Evolutionary conservation across 2,113 vertebrate genomes (phyloP).

Genomic region (Chaetodon auriga): DNA sequence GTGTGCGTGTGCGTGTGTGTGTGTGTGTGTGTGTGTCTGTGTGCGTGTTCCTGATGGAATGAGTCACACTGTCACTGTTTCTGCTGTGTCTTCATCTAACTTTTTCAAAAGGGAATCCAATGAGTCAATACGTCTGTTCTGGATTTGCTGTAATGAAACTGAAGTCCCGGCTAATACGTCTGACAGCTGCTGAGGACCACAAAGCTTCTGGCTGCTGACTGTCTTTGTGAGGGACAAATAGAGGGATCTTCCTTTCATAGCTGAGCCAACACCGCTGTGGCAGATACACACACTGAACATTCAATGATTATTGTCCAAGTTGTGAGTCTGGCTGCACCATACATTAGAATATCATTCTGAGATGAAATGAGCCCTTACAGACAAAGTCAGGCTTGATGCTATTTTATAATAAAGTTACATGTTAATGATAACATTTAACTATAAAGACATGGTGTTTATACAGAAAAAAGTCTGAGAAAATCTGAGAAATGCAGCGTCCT

Average conservation of each 20-base stretch:
- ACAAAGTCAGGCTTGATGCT: neutral
- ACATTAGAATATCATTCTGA: neutral
- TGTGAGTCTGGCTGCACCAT: neutral
- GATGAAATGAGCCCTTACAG: neutral
- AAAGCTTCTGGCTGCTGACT: conserved; percentile 12
- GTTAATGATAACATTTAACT: neutral
- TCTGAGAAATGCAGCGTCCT: neutral
- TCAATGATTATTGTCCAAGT: conserved; percentile 5
- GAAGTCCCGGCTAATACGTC: conserved; percentile 21
- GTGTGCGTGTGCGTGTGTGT: conserved; percentile 13
- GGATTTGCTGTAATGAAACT: conserved; percentile 34
- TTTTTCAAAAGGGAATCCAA: conserved; percentile 37
- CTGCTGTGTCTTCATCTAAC: conserved; percentile 57
- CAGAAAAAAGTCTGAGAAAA: neutral
- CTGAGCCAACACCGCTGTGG: neutral
- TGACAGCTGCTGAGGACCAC: conserved; percentile 49
- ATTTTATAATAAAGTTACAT: no score
- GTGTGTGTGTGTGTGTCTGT: conserved; percentile 40
- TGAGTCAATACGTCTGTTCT: conserved; percentile 43
- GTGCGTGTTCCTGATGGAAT: conserved; percentile 41
- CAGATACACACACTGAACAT: neutral
- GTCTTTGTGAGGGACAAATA: conserved; percentile 15
- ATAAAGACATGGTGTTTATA: no score
- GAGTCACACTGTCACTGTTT: conserved; percentile 54
- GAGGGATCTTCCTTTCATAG: conserved; percentile 18